Conservation (phyloP, 2,888 invertebrate genomes). For the Allolobophora icterica region DNA sequence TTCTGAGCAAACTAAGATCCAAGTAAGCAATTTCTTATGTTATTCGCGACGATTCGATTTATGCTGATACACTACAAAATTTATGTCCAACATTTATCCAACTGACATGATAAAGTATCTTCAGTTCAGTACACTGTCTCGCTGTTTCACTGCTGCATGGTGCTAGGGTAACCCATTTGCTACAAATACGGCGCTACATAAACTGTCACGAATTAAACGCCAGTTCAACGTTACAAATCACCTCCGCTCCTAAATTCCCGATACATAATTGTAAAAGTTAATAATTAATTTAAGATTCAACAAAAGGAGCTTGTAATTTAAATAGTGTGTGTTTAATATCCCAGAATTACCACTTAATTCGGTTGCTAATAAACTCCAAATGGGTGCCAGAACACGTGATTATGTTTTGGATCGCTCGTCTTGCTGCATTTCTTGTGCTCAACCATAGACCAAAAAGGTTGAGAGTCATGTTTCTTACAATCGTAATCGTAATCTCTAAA, state of each 20-base stretch:
- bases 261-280: background rate
- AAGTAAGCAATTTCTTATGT: too few relatives aligned
- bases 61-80: too few relatives aligned
- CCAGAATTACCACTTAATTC: background rate
- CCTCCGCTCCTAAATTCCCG: background rate
- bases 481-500: too few relatives aligned
- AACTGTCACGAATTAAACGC: background rate
- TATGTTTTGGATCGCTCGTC: background rate
- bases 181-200: background rate
- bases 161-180: too few relatives aligned
- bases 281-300: background rate
- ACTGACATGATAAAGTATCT: too few relatives aligned
- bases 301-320: background rate
- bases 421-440: background rate
- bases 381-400: background rate
- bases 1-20: too few relatives aligned
- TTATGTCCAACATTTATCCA: too few relatives aligned
- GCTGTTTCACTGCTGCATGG: too few relatives aligned
- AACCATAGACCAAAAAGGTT: too few relatives aligned
- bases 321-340: background rate
- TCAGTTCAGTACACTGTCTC: too few relatives aligned
- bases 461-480: too few relatives aligned
- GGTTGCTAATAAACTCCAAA: background rate
- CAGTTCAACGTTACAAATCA: background rate
- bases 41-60: too few relatives aligned